Evolutionary conservation across 2,113 vertebrate genomes (phyloP).

Genomic region (Salvelinus alpinus): DNA sequence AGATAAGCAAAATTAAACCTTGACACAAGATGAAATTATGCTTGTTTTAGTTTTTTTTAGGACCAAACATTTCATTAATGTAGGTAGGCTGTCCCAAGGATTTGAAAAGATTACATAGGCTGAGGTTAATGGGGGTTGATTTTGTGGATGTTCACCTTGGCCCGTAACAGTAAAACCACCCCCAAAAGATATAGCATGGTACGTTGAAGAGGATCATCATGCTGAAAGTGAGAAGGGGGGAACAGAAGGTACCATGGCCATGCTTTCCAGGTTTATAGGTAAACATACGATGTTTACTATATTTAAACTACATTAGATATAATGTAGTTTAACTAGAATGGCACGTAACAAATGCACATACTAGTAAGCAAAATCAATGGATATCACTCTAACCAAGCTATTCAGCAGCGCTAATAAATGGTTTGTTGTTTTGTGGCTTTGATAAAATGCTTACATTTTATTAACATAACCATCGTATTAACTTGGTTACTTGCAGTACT

Average conservation of each 20-base stretch:
- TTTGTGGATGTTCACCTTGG: background rate
- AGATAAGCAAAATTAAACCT: too few species aligned
- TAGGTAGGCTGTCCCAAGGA: background rate
- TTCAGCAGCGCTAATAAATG: background rate
- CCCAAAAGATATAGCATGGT: background rate
- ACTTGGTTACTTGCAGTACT: background rate
- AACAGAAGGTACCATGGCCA: slow-evolving; percentile 1
- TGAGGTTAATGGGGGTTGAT: background rate
- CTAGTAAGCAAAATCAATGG: background rate
- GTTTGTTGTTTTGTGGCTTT: background rate
- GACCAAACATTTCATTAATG: too few species aligned
- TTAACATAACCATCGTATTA: background rate
- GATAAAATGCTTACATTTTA: background rate
- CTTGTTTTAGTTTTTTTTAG: too few species aligned
- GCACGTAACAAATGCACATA: background rate
- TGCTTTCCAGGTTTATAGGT: background rate
- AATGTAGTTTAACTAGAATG: background rate
- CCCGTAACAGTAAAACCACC: background rate
- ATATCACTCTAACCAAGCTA: background rate
- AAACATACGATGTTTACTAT: background rate
- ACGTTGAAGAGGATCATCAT: slow-evolving; percentile 8
- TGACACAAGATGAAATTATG: too few species aligned
- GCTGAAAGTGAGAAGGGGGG: slow-evolving; percentile 2
- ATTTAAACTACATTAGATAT: background rate
- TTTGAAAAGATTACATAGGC: background rate